Conservation (phyloP, 2,113 vertebrate genomes). For the Rostratula benghalensis region DNA sequence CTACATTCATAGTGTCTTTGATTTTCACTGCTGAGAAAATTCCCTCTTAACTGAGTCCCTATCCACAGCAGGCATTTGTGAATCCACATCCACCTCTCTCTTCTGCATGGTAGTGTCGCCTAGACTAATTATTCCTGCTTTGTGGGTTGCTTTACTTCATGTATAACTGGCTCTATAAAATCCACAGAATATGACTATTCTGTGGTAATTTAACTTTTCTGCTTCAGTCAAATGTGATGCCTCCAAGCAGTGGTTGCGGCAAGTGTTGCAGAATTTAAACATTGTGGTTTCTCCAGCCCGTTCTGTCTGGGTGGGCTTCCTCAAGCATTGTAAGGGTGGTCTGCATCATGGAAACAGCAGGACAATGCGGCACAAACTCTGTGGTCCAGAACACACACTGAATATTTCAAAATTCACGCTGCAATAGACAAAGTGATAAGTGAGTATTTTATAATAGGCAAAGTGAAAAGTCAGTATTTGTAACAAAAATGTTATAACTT, state of each 20-base stretch:
- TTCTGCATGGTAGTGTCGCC: neutral
- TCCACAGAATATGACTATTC: neutral
- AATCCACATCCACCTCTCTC: neutral
- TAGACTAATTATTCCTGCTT: neutral
- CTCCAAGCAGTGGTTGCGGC: neutral
- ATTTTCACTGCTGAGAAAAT: neutral
- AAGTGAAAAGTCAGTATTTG: neutral
- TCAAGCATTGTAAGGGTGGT: neutral
- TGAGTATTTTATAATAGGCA: neutral
- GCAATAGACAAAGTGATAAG: neutral
- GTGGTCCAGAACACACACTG: neutral
- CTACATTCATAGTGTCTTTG: neutral
- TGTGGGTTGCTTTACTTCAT: neutral
- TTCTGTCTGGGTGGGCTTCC: neutral
- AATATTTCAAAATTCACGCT: neutral
- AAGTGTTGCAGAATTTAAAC: constrained; percentile 6
- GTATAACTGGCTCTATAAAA: neutral
- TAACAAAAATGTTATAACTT: neutral
- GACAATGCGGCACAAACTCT: neutral
- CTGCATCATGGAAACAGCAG: neutral
- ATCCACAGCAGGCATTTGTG: neutral
- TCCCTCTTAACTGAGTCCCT: neutral
- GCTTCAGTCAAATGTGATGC: neutral
- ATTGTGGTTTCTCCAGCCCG: neutral
- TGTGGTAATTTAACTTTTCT: neutral